phyloP scores from a whole-genome alignment of 2,113 vertebrate genomes.

The Forbesichthys papilliferus region DNA sequence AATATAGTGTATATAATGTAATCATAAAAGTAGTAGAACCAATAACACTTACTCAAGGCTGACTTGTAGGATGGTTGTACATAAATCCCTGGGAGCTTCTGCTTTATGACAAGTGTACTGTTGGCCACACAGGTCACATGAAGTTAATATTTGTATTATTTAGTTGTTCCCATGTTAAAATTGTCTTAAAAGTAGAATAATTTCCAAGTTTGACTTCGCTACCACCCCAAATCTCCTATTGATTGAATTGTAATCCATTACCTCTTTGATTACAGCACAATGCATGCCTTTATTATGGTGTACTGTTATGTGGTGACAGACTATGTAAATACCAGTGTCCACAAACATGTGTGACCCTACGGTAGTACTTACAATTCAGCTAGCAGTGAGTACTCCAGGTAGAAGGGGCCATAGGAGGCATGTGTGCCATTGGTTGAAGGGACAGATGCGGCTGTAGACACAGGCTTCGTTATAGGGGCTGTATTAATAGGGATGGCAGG shows the following conservation, averaged over 20 bases:
- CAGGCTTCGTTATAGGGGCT: slow-evolving; percentile 88
- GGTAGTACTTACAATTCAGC: slow-evolving; percentile 91
- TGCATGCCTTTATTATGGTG: too few species aligned
- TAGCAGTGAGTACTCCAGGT: slow-evolving; percentile 96
- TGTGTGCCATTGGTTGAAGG: slow-evolving; percentile 93
- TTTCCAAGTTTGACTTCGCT: neutral
- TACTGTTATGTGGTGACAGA: too few species aligned
- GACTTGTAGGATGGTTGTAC: slow-evolving; percentile 96
- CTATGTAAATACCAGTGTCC: neutral
- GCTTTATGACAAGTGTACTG: slow-evolving; percentile 95
- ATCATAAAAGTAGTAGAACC: neutral
- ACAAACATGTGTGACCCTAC: neutral
- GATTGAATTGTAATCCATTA: too few species aligned
- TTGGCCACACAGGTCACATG: slow-evolving; percentile 52
- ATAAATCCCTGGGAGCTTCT: slow-evolving; percentile 96
- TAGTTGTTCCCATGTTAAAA: neutral
- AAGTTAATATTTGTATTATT: slow-evolving; percentile 8
- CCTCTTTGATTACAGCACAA: too few species aligned
- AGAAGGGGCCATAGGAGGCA: slow-evolving; percentile 96
- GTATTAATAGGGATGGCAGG: slow-evolving; percentile 95
- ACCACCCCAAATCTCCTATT: too few species aligned
- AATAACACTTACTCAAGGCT: slow-evolving; percentile 86
- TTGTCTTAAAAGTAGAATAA: neutral
- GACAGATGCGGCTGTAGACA: slow-evolving; percentile 77
- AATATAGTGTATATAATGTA: too few species aligned